Conservation (phyloP, 2,797 vertebrate species). For the Semaprochilodus insignis region DNA sequence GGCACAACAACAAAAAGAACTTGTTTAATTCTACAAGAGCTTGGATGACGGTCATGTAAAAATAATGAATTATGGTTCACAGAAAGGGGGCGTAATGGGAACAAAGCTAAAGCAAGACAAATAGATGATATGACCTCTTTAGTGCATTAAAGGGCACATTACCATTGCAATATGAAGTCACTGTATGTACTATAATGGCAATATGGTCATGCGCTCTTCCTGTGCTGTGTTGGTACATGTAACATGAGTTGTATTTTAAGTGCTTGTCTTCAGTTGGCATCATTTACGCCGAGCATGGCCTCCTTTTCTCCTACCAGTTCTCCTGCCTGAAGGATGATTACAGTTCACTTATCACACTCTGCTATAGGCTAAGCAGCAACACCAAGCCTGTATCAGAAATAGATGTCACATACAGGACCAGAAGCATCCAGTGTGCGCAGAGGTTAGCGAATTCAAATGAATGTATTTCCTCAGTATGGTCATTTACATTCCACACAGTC, state of each 20-base stretch:
- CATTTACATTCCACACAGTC: not conserved
- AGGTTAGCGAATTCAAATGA: not conserved
- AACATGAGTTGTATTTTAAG: constrained; percentile 2
- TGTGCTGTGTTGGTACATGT: not conserved
- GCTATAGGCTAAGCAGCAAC: not conserved
- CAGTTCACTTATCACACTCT: constrained; percentile 74
- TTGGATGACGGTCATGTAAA: too few species aligned
- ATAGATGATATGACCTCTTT: not conserved
- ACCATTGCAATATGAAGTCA: not conserved
- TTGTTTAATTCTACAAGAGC: too few species aligned
- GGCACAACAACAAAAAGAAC: too few species aligned
- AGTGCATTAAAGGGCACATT: not conserved
- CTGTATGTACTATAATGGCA: not conserved
- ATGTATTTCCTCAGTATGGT: not conserved
- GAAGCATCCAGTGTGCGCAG: not conserved
- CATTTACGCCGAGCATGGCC: not conserved
- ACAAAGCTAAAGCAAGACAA: not conserved
- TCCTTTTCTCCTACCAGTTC: constrained; percentile 73
- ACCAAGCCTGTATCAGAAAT: not conserved
- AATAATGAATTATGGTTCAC: too few species aligned
- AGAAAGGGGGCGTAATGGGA: too few species aligned
- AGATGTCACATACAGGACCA: not conserved
- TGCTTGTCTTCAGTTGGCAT: not conserved
- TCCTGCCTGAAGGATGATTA: constrained; percentile 80
- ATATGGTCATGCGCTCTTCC: not conserved